Base-by-base conservation (phyloP, 2,797 vertebrate genomes). In the Anguilla anguilla region DNA sequence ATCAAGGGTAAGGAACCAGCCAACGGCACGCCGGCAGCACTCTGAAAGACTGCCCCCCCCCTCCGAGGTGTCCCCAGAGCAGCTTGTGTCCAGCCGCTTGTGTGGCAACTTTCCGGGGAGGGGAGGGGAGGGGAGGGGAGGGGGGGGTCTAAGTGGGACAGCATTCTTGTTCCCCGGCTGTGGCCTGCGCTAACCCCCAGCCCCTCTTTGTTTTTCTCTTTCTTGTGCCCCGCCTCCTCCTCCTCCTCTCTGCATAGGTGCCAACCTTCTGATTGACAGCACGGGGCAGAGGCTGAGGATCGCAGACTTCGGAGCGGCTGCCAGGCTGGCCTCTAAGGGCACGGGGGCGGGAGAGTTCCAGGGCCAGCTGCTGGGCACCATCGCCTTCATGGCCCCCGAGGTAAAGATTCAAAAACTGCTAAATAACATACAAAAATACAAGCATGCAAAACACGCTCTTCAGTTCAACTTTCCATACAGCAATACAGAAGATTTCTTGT, bases 321-420 rank as follows among this genome's bases (percentile, higher is more conserved):
- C 97, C 84, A 96, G 97, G 89, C 92, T 98, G 95, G 97, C 97
- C 49, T 98, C 97, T 59, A 98, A 98, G 94, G 97, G 97, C 93
- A 98, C 97, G 0, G 97, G 97, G 35, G 97, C 97, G 6, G 97
- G 97, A 57, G 97, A 98, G 91, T 98, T 98, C 94, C 97, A 98
- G 94, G 97, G 97, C 89, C 97, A 98, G 74, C 94, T 98, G 86
- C 89, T 98, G 92, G 97, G 97, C 89, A 98, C 97, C 84, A 98
- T 98, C 92, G 97, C 97, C 6, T 98, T 98, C 93, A 98, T 98
- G 97, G 97, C 97, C 85, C 97, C 97, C 0, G 97, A 98, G 96
- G 97, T 98, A 93, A 93, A 35, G 3, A 59, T 17, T 28, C 43
- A 28, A 72, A 3, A 39, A 25, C 31, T 10, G 22, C 51, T 49